A percentile compares a stretch with the other conserved stretches of the same genome.
phyloP scores from a whole-genome alignment of 2,797 vertebrate species.

The Garrulus glandarius region DNA sequence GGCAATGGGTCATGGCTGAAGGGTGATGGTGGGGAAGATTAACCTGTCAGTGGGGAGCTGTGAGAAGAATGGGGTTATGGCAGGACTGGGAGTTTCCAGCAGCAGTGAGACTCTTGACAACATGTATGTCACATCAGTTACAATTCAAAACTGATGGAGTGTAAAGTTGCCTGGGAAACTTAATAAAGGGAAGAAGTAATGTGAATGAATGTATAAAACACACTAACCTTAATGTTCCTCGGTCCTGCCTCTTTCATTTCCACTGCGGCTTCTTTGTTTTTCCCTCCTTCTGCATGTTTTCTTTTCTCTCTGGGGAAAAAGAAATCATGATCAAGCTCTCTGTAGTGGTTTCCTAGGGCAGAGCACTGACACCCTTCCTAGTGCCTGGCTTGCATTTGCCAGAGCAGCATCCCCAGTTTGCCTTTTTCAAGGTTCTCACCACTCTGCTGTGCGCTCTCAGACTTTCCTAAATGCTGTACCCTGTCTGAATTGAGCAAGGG shows the following conservation, averaged over 20 bases:
- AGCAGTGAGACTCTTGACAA: not conserved
- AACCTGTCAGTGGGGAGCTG: slow-evolving; percentile 22
- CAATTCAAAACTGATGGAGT: slow-evolving; percentile 17
- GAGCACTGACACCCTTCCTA: not conserved
- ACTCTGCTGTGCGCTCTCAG: not conserved
- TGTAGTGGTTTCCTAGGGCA: not conserved
- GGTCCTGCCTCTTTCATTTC: not conserved
- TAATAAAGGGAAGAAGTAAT: slow-evolving; percentile 4
- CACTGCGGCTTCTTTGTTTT: not conserved
- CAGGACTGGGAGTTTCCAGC: slow-evolving; percentile 1
- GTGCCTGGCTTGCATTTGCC: not conserved
- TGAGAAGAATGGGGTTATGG: not conserved
- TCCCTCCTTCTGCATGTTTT: not conserved
- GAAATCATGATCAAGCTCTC: not conserved
- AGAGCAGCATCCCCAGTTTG: not conserved
- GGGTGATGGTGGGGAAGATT: slow-evolving; percentile 22
- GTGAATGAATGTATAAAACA: not conserved
- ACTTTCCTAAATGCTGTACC: not conserved
- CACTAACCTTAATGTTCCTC: not conserved
- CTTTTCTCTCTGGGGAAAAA: not conserved
- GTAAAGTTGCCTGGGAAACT: slow-evolving; percentile 22
- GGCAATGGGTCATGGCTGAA: slow-evolving; percentile 20
- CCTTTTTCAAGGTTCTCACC: not conserved
- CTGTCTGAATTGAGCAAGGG: not conserved
- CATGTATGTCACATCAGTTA: slow-evolving; percentile 7